These are phyloP conservation scores for Paraplagusia blochii DNA, from an alignment of 2,113 vertebrate genomes.

Conservation along the genomic window DNA sequence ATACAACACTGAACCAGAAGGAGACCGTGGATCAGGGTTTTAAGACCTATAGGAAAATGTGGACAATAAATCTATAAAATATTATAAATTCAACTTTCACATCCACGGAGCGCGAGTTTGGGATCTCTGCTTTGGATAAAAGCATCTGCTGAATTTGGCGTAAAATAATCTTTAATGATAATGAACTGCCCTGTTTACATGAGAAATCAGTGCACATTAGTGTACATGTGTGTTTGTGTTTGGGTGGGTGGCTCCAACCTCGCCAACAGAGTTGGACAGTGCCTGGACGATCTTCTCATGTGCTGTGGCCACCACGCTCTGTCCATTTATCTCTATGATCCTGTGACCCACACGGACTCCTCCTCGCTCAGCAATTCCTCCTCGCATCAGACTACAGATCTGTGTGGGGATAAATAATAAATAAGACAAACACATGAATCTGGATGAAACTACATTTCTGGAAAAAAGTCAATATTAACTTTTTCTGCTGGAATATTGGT, in stretches of 20 bases:
- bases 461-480: neutral
- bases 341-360: slow-evolving; percentile 94
- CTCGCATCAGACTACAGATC: slow-evolving; percentile 98
- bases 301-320: slow-evolving; percentile 96
- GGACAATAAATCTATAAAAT: too few species aligned
- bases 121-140: too few species aligned
- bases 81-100: too few species aligned
- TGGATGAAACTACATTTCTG: neutral
- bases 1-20: too few species aligned
- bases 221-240: neutral
- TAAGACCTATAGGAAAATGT: too few species aligned
- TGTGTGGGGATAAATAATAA: slow-evolving; percentile 44
- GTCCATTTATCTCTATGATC: slow-evolving; percentile 98
- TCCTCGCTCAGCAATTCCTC: slow-evolving; percentile 95
- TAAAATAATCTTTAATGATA: too few species aligned
- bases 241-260: slow-evolving; percentile 77
- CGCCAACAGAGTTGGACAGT: slow-evolving; percentile 95
- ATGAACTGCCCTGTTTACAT: too few species aligned
- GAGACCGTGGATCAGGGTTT: too few species aligned
- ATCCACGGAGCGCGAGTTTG: too few species aligned
- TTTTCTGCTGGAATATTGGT: too few species aligned
- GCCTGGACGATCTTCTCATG: slow-evolving; percentile 99
- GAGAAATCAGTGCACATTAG: too few species aligned
- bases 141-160: too few species aligned
- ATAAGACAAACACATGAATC: neutral